Conservation (phyloP, 2,113 vertebrate species). For the Camelus bactrianus region DNA sequence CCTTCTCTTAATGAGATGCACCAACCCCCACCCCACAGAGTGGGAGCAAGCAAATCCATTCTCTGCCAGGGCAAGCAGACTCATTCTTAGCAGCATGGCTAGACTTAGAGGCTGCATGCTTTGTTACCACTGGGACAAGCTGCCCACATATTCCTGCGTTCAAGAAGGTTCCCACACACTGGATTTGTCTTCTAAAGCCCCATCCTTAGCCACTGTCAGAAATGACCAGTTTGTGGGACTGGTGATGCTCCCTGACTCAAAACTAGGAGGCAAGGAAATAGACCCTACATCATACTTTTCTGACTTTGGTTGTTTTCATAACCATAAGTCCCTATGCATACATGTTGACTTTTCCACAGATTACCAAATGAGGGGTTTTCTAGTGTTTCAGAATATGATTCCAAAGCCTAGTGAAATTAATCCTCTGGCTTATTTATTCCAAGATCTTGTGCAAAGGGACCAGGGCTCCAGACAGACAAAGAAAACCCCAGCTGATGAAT, state of each 20-base stretch:
- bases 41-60: background rate
- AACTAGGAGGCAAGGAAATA: background rate
- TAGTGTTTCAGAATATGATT: background rate
- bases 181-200: background rate
- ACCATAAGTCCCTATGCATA: background rate
- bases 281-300: background rate
- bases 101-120: background rate
- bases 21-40: background rate
- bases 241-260: background rate
- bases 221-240: background rate
- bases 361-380: background rate
- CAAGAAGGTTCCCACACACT: background rate
- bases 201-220: background rate
- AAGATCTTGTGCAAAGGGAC: background rate
- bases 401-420: conserved; percentile 40
- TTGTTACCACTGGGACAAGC: background rate
- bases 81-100: background rate
- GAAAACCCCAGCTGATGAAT: background rate
- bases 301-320: background rate
- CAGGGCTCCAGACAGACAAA: background rate
- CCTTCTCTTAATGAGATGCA: background rate
- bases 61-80: background rate
- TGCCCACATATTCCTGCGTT: background rate
- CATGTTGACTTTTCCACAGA: conserved; percentile 11
- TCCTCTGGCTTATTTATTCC: background rate